A percentile compares a stretch with the other conserved stretches of the same genome.
Evolutionary conservation across 2,797 vertebrate genomes (phyloP).

Genomic region (Nannoperca obscura): DNA sequence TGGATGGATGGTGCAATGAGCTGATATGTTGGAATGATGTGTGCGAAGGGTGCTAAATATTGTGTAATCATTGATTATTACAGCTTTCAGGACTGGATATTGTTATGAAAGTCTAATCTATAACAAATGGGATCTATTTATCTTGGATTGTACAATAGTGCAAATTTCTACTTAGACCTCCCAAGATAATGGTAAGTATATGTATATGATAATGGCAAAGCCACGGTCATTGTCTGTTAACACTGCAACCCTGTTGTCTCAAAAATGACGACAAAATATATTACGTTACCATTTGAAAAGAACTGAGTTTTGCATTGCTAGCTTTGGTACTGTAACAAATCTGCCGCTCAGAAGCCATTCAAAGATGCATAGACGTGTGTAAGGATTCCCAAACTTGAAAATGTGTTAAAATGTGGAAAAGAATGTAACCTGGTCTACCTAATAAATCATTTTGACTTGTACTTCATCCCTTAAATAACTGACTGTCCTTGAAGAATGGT

Average conservation of each 20-base stretch:
- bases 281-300: background rate
- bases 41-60: background rate
- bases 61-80: conserved; percentile 1
- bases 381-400: conserved; percentile 17
- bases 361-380: conserved; percentile 2
- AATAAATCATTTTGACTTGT: conserved; percentile 37
- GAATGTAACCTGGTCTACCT: conserved; percentile 26
- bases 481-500: conserved; percentile 39
- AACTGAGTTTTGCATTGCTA: background rate
- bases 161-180: background rate
- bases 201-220: background rate
- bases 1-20: background rate
- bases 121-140: background rate
- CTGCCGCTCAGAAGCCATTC: conserved; percentile 5
- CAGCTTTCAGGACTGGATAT: background rate
- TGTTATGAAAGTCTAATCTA: conserved; percentile 1
- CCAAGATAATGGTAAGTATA: background rate
- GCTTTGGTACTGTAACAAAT: conserved; percentile 4
- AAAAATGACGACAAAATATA: background rate
- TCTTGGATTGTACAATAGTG: background rate
- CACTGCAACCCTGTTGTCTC: background rate
- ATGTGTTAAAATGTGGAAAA: conserved; percentile 8
- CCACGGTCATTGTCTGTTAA: background rate
- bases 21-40: background rate
- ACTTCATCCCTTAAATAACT: conserved; percentile 32